Conservation (phyloP, 2,797 vertebrate species). For the Sebastolobus altivelis region DNA sequence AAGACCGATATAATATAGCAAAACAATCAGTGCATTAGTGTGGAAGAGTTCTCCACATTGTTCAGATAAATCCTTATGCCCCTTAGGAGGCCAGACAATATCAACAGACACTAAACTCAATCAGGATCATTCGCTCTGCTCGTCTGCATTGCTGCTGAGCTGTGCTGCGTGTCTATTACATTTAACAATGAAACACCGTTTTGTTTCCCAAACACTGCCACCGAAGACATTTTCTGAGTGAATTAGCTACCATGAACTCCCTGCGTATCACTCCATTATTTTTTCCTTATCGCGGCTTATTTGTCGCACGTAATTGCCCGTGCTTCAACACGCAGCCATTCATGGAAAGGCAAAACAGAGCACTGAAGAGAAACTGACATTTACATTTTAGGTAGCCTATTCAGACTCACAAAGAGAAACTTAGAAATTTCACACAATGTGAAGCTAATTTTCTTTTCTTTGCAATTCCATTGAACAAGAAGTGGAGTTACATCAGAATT, state of each 20-base stretch:
- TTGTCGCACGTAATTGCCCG: constrained; percentile 35
- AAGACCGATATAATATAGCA: neutral
- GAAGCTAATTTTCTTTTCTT: constrained; percentile 55
- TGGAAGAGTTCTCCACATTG: constrained; percentile 1
- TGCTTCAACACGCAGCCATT: constrained; percentile 26
- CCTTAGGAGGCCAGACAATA: neutral
- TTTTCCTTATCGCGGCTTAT: constrained; percentile 12
- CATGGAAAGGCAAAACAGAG: constrained; percentile 11
- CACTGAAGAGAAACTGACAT: constrained; percentile 27
- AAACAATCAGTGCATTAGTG: neutral
- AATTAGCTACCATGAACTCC: constrained; percentile 26
- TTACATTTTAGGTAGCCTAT: constrained; percentile 24
- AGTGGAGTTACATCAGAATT: constrained; percentile 63
- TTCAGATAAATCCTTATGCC: constrained; percentile 1
- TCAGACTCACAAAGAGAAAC: constrained; percentile 21
- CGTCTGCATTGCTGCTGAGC: constrained; percentile 6
- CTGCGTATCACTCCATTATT: constrained; percentile 24
- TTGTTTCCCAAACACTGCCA: constrained; percentile 18
- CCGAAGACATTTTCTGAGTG: constrained; percentile 34
- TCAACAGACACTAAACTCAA: constrained; percentile 24
- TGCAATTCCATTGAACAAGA: constrained; percentile 43
- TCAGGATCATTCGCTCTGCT: constrained; percentile 27
- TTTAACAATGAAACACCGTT: constrained; percentile 23
- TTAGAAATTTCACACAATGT: constrained; percentile 14
- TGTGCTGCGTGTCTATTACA: constrained; percentile 12